Percentiles rank a stretch among this genome's conserved stretches.
These are phyloP conservation scores for Corella eumyota DNA, from an alignment of 23 tunicate species.

Conservation along the genomic window DNA sequence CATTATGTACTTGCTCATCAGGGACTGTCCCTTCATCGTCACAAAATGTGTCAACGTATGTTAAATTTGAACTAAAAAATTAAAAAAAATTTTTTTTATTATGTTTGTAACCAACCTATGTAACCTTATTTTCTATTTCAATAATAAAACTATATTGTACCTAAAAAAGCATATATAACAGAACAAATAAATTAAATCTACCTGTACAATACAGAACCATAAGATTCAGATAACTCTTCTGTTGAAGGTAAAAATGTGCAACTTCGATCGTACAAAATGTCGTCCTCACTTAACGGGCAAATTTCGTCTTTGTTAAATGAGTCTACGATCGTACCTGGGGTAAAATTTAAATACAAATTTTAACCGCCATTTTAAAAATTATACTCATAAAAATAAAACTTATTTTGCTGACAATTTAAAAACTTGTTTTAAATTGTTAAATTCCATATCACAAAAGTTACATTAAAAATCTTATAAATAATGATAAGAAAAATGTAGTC, in stretches of 20 bases:
- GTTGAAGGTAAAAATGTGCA: constrained; percentile 26
- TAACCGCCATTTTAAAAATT: no score
- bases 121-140: background rate
- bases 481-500: no score
- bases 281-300: constrained; percentile 7
- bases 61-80: constrained; percentile 28
- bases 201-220: constrained; percentile 46
- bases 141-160: background rate
- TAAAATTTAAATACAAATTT: no score
- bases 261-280: constrained; percentile 10
- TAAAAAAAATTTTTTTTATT: background rate
- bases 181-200: no score
- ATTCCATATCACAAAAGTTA: no score
- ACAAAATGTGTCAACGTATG: constrained; percentile 47
- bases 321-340: no score
- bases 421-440: no score
- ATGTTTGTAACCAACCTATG: background rate
- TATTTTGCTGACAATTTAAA: no score
- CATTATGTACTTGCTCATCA: constrained; percentile 25
- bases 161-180: no score
- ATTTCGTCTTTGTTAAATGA: no score
- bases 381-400: no score
- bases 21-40: constrained; percentile 26
- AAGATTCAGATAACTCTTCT: constrained; percentile 6
- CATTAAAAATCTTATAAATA: no score